Conservation (phyloP, 2,797 vertebrate species). For the Emydoidea blandingii region DNA sequence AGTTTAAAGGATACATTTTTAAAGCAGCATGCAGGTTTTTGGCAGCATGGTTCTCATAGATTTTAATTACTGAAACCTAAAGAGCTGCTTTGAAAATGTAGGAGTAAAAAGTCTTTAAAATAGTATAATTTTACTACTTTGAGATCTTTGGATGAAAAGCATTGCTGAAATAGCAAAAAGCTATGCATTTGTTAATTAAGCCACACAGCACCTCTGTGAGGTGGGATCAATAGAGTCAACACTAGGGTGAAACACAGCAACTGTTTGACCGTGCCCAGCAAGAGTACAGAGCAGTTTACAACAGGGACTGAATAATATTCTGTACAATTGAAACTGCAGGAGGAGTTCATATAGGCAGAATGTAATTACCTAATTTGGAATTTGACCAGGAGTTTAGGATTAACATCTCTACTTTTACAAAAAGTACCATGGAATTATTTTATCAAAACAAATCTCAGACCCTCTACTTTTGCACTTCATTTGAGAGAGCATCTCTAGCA, state of each 20-base stretch:
- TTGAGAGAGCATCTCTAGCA: neutral
- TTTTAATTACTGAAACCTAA: neutral
- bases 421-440: neutral
- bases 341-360: neutral
- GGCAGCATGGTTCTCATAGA: neutral
- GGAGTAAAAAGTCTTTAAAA: neutral
- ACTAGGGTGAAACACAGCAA: neutral
- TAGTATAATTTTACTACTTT: neutral
- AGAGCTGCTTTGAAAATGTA: neutral
- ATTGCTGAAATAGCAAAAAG: neutral
- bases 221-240: fast-evolving
- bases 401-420: neutral
- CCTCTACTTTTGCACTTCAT: neutral
- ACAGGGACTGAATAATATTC: neutral
- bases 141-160: neutral
- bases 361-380: slow-evolving; percentile 15
- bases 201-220: neutral
- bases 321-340: neutral
- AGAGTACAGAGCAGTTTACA: neutral
- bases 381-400: neutral
- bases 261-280: neutral
- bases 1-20: neutral
- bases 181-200: neutral
- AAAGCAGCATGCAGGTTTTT: neutral
- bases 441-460: neutral